phyloP scores from a whole-genome alignment of 2,113 vertebrate species.

The Thunnus thynnus region DNA sequence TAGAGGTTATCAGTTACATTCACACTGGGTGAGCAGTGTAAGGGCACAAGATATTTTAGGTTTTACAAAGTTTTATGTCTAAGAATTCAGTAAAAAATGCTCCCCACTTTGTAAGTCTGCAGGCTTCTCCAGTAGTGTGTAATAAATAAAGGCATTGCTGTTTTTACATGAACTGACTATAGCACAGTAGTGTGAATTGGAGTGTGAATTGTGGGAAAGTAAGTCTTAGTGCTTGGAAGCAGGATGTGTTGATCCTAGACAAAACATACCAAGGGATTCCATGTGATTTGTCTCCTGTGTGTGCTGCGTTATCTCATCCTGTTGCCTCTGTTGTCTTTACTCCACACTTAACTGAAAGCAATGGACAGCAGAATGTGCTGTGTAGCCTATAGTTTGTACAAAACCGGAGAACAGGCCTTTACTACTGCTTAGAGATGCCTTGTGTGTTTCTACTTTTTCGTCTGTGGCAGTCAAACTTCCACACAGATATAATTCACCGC shows the following conservation, averaged over 20 bases:
- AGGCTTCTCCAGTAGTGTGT: slow-evolving; percentile 22
- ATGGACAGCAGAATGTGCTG: slow-evolving; percentile 38
- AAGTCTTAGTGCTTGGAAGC: slow-evolving; percentile 54
- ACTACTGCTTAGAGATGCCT: not conserved
- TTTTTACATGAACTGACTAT: not conserved
- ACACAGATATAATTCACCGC: not conserved
- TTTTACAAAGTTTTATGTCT: slow-evolving; percentile 27
- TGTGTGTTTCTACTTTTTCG: slow-evolving; percentile 28
- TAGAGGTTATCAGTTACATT: too few relatives aligned
- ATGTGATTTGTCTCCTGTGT: slow-evolving; percentile 64
- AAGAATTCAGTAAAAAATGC: slow-evolving; percentile 6
- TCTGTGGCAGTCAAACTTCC: not conserved
- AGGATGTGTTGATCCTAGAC: slow-evolving; percentile 75
- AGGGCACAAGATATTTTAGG: too few relatives aligned
- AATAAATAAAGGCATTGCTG: slow-evolving; percentile 14
- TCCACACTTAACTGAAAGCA: slow-evolving; percentile 46
- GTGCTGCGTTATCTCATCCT: slow-evolving; percentile 69
- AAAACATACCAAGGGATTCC: slow-evolving; percentile 74
- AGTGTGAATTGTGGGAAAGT: slow-evolving; percentile 63
- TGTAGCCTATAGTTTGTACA: not conserved
- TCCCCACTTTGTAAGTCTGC: slow-evolving; percentile 30
- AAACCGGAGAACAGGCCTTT: not conserved
- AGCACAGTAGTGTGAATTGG: not conserved
- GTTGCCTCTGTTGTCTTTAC: slow-evolving; percentile 66
- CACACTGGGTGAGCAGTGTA: too few relatives aligned